Evolutionary conservation across 1,140 invertebrate species (phyloP).

Genomic region (Drosophila funebris): DNA sequence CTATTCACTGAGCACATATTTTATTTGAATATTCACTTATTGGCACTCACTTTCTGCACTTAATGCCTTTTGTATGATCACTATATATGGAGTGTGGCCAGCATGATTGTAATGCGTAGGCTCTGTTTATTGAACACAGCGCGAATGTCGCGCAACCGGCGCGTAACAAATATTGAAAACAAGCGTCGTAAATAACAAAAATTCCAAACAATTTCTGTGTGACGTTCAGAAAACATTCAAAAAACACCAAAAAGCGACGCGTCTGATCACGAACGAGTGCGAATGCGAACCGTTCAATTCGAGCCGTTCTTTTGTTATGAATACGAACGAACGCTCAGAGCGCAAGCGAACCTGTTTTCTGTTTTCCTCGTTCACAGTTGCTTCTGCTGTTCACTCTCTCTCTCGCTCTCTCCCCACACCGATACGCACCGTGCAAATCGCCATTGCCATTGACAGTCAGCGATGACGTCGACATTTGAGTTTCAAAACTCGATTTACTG

Average conservation of each 20-base stretch:
- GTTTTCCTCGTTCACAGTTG: slow-evolving; percentile 49
- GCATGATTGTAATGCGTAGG: slow-evolving; percentile 20
- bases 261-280: slow-evolving; percentile 43
- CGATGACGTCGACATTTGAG: slow-evolving; percentile 42
- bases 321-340: slow-evolving; percentile 51
- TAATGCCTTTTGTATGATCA: slow-evolving; percentile 25
- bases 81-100: slow-evolving; percentile 11
- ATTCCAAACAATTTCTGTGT: slow-evolving; percentile 23
- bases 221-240: slow-evolving; percentile 47
- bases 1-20: slow-evolving; percentile 35
- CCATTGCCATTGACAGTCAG: slow-evolving; percentile 65
- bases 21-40: slow-evolving; percentile 32
- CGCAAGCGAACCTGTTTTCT: slow-evolving; percentile 81
- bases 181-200: slow-evolving; percentile 33
- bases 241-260: slow-evolving; percentile 37
- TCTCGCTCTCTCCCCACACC: slow-evolving; percentile 15
- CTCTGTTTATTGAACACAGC: slow-evolving; percentile 46
- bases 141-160: slow-evolving; percentile 32
- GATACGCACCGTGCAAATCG: slow-evolving; percentile 41
- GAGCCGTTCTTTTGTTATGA: slow-evolving; percentile 83
- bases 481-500: slow-evolving; percentile 60
- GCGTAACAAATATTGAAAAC: slow-evolving; percentile 33
- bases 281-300: slow-evolving; percentile 80
- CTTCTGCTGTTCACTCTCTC: slow-evolving; percentile 9
- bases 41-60: slow-evolving; percentile 37